Conservation (phyloP, 2,888 invertebrate genomes). For the Drosophila diplacantha region DNA sequence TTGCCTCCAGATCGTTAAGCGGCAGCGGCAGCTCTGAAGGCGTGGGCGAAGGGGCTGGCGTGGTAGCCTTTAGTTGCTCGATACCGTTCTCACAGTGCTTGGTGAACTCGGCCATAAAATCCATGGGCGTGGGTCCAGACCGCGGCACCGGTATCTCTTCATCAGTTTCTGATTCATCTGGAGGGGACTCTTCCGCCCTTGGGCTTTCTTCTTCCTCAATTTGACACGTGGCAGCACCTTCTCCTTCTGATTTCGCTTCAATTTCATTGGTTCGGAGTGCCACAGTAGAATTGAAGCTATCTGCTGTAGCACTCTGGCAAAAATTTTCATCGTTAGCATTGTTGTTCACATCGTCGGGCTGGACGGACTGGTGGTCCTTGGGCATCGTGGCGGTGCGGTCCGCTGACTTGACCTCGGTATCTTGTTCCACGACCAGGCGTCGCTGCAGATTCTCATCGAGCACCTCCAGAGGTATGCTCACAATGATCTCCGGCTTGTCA, state of each 20-base stretch:
- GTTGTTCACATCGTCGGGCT: conserved; percentile 59
- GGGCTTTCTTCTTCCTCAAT: background rate
- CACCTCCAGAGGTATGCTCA: conserved; percentile 59
- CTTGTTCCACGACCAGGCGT: conserved; percentile 28
- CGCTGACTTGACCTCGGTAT: background rate
- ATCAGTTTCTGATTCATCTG: conserved; percentile 8
- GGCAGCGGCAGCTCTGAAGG: conserved; percentile 9
- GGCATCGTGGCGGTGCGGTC: background rate
- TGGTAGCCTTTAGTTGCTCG: conserved; percentile 36
- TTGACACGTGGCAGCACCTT: background rate
- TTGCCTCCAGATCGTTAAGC: conserved; percentile 43
- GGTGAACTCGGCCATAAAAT: conserved; percentile 72
- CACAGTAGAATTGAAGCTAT: conserved; percentile 68
- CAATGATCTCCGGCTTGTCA: conserved; percentile 39
- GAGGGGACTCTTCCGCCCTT: conserved; percentile 15
- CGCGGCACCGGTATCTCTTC: conserved; percentile 22
- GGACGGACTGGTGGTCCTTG: conserved; percentile 26
- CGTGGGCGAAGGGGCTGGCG: conserved; percentile 5
- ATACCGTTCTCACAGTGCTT: conserved; percentile 61
- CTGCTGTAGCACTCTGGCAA: conserved; percentile 69
- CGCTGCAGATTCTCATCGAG: conserved; percentile 55
- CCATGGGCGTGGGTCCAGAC: conserved; percentile 46
- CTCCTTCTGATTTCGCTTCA: conserved; percentile 49
- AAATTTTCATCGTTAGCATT: conserved; percentile 65
- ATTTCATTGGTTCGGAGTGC: conserved; percentile 55